These are phyloP conservation scores for Polietes domitor DNA, from an alignment of 2,888 invertebrate genomes.

Conservation along the genomic window DNA sequence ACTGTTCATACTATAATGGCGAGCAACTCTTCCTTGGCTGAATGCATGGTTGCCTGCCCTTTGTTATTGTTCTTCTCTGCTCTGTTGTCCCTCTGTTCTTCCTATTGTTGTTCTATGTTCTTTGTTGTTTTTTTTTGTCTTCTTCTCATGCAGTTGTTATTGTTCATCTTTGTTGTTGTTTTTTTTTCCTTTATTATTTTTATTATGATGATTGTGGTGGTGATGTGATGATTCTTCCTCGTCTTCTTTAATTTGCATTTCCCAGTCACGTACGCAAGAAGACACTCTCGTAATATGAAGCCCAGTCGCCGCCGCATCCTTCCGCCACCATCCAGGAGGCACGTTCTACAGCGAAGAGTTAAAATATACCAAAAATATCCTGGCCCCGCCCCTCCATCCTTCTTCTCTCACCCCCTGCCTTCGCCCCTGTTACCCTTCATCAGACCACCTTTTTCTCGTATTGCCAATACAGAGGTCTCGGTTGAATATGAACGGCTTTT, in stretches of 20 bases:
- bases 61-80: background rate
- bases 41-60: no score
- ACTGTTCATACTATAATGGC: background rate
- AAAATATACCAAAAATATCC: background rate
- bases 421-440: background rate
- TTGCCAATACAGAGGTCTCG: background rate
- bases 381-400: background rate
- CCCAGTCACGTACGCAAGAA: conserved; percentile 37
- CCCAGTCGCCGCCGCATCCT: background rate
- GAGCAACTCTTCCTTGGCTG: background rate
- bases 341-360: background rate
- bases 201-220: background rate
- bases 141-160: background rate
- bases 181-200: conserved; percentile 5
- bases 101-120: background rate
- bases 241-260: conserved; percentile 29
- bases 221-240: background rate
- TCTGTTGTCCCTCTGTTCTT: background rate
- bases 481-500: no score
- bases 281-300: conserved; percentile 5
- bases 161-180: background rate
- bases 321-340: background rate
- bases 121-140: background rate
- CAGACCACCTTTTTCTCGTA: background rate
- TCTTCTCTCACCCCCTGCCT: no score